These are phyloP conservation scores for Stenopsyche tienmushanensis DNA, from an alignment of 1,140 invertebrate genomes.

Conservation along the genomic window DNA sequence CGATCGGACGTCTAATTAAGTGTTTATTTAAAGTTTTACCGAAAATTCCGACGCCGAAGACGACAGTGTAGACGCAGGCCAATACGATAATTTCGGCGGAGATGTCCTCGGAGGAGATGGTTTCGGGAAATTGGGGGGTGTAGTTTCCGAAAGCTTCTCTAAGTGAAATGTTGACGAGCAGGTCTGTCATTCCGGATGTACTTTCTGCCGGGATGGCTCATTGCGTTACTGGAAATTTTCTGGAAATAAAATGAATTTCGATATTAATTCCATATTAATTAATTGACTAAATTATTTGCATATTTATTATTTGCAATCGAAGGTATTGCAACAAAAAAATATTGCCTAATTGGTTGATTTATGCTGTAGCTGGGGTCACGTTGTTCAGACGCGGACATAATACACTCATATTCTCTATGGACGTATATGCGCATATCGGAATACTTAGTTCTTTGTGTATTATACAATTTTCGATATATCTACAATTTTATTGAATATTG, in stretches of 20 bases:
- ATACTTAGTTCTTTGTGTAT: too few relatives aligned
- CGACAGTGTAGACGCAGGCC: constrained; percentile 49
- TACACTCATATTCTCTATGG: too few relatives aligned
- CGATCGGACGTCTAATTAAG: not conserved
- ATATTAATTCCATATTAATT: not conserved
- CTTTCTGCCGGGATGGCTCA: constrained; percentile 7
- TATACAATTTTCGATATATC: too few relatives aligned
- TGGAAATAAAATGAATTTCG: constrained; percentile 1
- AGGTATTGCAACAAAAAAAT: not conserved
- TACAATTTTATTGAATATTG: too few relatives aligned
- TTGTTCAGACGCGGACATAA: too few relatives aligned
- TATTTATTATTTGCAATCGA: not conserved
- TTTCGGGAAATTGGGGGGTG: constrained; percentile 26
- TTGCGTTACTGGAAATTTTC: constrained; percentile 7
- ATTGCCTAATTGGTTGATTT: not conserved
- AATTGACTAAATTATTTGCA: not conserved
- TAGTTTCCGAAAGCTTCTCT: constrained; percentile 34
- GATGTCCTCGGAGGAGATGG: not conserved
- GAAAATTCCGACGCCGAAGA: constrained; percentile 51
- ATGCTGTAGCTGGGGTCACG: too few relatives aligned
- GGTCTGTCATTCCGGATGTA: constrained; percentile 14
- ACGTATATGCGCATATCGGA: too few relatives aligned
- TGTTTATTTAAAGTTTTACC: constrained; percentile 40
- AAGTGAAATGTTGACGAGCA: constrained; percentile 14
- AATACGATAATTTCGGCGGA: constrained; percentile 44